A percentile compares a stretch with the other conserved stretches of the same genome.
Conservation (phyloP, 2,888 invertebrate species). For the Lottia scabra region DNA sequence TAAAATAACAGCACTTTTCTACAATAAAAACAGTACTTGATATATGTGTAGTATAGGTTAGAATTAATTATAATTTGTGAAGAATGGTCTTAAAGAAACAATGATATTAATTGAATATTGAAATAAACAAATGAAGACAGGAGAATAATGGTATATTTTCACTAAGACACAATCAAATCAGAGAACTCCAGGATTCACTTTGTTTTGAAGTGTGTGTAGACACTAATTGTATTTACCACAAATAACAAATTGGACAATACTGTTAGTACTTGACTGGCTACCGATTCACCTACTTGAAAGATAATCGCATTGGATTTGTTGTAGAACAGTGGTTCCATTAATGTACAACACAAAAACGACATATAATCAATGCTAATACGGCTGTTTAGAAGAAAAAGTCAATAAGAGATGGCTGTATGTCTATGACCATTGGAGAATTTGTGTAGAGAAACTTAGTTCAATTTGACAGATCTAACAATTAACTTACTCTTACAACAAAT, state of each 20-base stretch:
- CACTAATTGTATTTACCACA: not conserved
- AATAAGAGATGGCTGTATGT: not conserved
- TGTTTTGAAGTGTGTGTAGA: no score
- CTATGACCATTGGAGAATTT: not conserved
- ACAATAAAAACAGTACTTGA: no score
- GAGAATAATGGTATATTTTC: not conserved
- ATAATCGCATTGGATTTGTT: not conserved
- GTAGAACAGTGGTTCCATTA: not conserved
- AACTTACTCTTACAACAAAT: not conserved
- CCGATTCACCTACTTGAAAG: not conserved
- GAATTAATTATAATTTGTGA: not conserved
- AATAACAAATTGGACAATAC: not conserved
- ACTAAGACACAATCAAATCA: no score
- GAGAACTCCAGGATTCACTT: no score
- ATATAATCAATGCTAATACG: conserved; percentile 2
- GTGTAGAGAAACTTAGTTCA: not conserved
- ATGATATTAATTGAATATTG: not conserved
- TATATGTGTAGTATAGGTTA: not conserved
- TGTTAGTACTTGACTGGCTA: conserved; percentile 1
- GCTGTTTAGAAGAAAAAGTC: not conserved
- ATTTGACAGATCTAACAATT: not conserved
- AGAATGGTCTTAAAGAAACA: not conserved
- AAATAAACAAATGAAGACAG: not conserved
- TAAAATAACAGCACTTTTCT: no score
- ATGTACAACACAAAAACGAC: not conserved